phyloP scores from a whole-genome alignment of 2,797 vertebrate genomes.

The Crenichthys baileyi region DNA sequence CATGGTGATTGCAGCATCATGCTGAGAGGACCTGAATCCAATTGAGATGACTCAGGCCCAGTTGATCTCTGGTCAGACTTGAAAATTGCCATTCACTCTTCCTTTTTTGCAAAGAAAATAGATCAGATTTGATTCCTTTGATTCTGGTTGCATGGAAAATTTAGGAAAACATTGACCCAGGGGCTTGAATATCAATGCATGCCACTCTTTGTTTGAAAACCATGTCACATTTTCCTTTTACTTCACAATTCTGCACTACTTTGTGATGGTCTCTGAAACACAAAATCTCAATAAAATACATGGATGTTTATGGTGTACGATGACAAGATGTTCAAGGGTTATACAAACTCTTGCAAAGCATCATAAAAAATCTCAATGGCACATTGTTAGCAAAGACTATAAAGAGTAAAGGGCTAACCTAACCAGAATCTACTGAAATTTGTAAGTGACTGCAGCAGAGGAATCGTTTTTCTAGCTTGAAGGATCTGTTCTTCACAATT shows the following conservation, averaged over 20 bases:
- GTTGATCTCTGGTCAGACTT: not conserved
- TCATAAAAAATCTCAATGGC: not conserved
- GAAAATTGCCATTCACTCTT: not conserved
- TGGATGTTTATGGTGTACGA: not conserved
- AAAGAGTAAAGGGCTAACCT: not conserved
- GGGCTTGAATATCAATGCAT: not conserved
- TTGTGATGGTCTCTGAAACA: not conserved
- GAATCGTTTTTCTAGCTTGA: conserved; percentile 12
- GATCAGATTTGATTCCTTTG: not conserved
- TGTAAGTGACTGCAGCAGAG: conserved; percentile 16
- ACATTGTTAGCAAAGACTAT: not conserved
- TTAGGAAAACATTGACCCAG: not conserved
- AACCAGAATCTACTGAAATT: conserved; percentile 2
- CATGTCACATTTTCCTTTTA: not conserved
- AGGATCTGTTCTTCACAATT: not conserved
- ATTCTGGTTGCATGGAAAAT: not conserved
- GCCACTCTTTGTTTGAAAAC: not conserved
- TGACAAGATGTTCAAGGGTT: not conserved
- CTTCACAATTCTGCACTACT: not conserved
- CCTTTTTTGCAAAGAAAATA: not conserved
- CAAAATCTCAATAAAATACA: not conserved
- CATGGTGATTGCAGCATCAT: not conserved
- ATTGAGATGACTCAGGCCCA: not conserved
- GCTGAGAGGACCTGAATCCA: not conserved
- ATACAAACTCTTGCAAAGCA: not conserved